phyloP scores from a whole-genome alignment of 2,888 invertebrate genomes.

The Stenurella melanura region DNA sequence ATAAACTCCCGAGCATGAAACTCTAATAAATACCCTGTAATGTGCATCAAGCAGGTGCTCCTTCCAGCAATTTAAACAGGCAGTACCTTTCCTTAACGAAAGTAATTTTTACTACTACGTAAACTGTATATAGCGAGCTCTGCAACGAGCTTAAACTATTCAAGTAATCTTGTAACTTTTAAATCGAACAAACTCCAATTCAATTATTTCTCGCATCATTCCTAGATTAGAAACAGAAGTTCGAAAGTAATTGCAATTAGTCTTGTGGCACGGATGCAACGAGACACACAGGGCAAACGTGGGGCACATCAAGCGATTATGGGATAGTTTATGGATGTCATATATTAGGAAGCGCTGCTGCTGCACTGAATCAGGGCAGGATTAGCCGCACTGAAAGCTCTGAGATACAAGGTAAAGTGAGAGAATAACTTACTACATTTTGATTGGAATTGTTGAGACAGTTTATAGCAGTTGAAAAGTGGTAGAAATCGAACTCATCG shows the following conservation, averaged over 20 bases:
- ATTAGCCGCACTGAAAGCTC: neutral
- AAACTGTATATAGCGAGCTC: neutral
- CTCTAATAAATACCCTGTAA: no score
- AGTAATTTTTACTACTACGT: neutral
- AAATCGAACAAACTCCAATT: conserved; percentile 41
- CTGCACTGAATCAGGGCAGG: conserved; percentile 11
- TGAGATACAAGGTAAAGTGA: neutral
- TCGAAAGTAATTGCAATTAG: conserved; percentile 45
- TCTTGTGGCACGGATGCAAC: conserved; percentile 40
- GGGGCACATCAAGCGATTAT: conserved; percentile 45
- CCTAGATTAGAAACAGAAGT: conserved; percentile 40
- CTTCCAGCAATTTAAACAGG: neutral
- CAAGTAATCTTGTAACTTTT: conserved; percentile 15
- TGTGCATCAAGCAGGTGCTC: no score
- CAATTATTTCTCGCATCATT: conserved; percentile 33
- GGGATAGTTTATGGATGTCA: conserved; percentile 44
- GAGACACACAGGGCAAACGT: conserved; percentile 41
- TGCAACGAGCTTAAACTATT: conserved; percentile 22
- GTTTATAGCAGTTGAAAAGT: no score
- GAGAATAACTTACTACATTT: neutral
- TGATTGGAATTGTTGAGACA: neutral
- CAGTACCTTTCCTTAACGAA: neutral
- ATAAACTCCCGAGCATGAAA: no score
- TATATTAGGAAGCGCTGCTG: conserved; percentile 40
- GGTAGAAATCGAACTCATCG: no score